A percentile compares a stretch with the other conserved stretches of the same genome.
Evolutionary conservation across 2,888 invertebrate species (phyloP).

Genomic region (Danaus chrysippus): DNA sequence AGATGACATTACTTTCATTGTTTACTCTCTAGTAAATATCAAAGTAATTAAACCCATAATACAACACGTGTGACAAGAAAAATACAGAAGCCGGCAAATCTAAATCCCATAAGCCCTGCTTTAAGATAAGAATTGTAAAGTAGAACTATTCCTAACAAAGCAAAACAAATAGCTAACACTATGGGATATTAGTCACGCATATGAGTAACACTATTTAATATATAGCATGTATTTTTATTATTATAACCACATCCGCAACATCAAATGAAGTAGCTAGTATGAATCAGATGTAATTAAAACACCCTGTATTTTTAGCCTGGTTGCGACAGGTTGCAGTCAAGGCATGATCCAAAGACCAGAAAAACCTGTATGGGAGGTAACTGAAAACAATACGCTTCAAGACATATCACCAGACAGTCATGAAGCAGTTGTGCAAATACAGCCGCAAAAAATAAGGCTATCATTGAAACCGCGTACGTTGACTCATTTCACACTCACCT

Average conservation of each 20-base stretch:
- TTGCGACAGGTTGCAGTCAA: conserved; percentile 61
- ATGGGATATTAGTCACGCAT: neutral
- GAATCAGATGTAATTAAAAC: neutral
- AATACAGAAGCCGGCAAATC: conserved; percentile 1
- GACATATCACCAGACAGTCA: conserved; percentile 64
- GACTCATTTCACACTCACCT: neutral
- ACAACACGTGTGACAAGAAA: conserved; percentile 7
- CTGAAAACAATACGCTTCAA: conserved; percentile 68
- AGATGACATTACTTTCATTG: too few species aligned
- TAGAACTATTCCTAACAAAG: neutral
- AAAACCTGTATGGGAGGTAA: conserved; percentile 54
- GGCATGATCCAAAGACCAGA: conserved; percentile 59
- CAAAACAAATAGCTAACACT: conserved; percentile 3
- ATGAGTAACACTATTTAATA: neutral
- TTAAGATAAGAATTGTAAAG: neutral
- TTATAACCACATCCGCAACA: neutral
- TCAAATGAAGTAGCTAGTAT: neutral
- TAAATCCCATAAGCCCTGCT: neutral
- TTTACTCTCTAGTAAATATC: too few species aligned
- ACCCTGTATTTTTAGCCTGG: conserved; percentile 44
- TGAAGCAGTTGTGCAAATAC: conserved; percentile 70
- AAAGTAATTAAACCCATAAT: neutral
- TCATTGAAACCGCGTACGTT: conserved; percentile 80
- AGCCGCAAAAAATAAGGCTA: conserved; percentile 83
- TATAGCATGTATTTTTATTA: neutral